phyloP scores from a whole-genome alignment of 2,888 invertebrate genomes.

The Drosophila greeni region DNA sequence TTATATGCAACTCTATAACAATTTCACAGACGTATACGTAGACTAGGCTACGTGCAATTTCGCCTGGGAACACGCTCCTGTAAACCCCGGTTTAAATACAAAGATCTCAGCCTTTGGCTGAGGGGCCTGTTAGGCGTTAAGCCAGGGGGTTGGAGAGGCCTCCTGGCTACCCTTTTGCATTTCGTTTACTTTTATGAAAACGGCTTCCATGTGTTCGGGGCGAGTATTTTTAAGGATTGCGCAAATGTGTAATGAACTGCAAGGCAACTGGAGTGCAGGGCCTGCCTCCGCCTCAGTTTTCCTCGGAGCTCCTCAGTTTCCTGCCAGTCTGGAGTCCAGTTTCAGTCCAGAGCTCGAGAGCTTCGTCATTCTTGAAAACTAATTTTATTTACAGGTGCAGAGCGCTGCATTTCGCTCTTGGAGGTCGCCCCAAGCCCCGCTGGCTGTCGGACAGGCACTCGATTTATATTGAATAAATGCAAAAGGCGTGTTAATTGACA shows the following conservation, averaged over 20 bases:
- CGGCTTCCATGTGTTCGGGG: slow-evolving; percentile 40
- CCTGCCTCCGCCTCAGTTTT: neutral
- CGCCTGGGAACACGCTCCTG: slow-evolving; percentile 42
- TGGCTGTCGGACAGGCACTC: slow-evolving; percentile 37
- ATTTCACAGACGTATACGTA: slow-evolving; percentile 39
- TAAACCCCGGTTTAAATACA: slow-evolving; percentile 59
- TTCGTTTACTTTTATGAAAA: slow-evolving; percentile 69
- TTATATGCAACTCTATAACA: slow-evolving; percentile 60
- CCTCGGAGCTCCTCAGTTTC: slow-evolving; percentile 1
- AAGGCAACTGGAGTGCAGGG: slow-evolving; percentile 19
- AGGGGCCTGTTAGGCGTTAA: neutral
- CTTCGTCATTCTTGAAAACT: slow-evolving; percentile 51
- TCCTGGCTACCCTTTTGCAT: slow-evolving; percentile 45
- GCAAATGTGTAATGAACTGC: slow-evolving; percentile 65
- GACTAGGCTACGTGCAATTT: slow-evolving; percentile 67
- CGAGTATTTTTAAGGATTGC: slow-evolving; percentile 56
- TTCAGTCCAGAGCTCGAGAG: slow-evolving; percentile 17
- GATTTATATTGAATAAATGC: slow-evolving; percentile 74
- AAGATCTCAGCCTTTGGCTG: slow-evolving; percentile 50
- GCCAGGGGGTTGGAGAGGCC: neutral
- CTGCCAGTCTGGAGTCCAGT: slow-evolving; percentile 12
- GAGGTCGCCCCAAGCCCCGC: neutral
- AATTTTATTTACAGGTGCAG: slow-evolving; percentile 64
- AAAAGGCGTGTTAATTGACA: slow-evolving; percentile 74
- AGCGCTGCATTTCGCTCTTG: slow-evolving; percentile 19